A percentile compares a stretch with the other conserved stretches of the same genome.
These are phyloP conservation scores for Epinephelus moara DNA, from an alignment of 2,113 vertebrate genomes.

Conservation along the genomic window DNA sequence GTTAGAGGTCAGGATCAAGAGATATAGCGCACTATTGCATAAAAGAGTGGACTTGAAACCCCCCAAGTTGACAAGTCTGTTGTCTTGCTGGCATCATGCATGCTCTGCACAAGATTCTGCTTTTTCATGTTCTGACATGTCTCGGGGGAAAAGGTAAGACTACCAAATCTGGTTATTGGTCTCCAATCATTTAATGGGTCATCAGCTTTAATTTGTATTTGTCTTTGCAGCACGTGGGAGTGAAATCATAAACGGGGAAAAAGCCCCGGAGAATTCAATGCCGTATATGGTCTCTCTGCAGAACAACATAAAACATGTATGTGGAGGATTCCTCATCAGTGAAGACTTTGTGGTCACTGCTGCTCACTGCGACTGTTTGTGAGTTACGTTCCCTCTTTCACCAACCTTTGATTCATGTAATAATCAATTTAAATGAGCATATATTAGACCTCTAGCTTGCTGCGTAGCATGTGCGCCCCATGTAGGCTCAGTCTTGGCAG, in stretches of 20 bases:
- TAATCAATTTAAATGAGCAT: background rate
- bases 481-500: no score
- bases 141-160: slow-evolving; percentile 31
- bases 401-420: background rate
- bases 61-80: background rate
- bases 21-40: background rate
- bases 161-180: no score
- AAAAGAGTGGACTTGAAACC: background rate
- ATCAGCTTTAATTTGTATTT: background rate
- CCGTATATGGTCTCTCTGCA: slow-evolving; percentile 58
- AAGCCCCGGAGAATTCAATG: slow-evolving; percentile 59
- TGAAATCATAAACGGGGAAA: slow-evolving; percentile 80
- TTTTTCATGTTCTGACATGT: slow-evolving; percentile 4
- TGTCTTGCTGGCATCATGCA: slow-evolving; percentile 25
- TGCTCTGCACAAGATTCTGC: background rate
- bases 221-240: slow-evolving; percentile 26
- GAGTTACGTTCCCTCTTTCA: background rate
- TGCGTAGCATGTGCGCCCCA: no score
- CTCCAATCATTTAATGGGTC: background rate
- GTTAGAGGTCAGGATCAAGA: background rate
- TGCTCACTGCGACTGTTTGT: slow-evolving; percentile 60
- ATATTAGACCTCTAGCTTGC: background rate
- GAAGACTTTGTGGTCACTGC: slow-evolving; percentile 80
- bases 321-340: slow-evolving; percentile 81
- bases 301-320: slow-evolving; percentile 54